phyloP scores from a whole-genome alignment of 2,888 invertebrate species.

The Eurytoma californica region DNA sequence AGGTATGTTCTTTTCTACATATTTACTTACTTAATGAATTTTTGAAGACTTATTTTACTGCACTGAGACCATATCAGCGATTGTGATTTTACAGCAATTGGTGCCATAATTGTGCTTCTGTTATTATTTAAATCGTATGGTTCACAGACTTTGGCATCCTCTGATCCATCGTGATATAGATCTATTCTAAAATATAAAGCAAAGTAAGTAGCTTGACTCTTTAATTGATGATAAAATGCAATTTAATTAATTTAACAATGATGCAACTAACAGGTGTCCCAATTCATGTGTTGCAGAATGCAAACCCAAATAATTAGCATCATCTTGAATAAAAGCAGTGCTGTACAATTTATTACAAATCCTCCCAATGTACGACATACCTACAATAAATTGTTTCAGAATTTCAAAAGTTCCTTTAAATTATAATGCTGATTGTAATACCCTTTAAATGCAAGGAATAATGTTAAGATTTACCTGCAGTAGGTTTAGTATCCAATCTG shows the following conservation, averaged over 20 bases:
- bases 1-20: not conserved
- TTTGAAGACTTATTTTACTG: conserved; percentile 26
- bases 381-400: conserved; percentile 7
- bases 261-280: conserved; percentile 29
- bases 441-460: not conserved
- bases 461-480: conserved; percentile 17
- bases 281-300: conserved; percentile 34
- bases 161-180: conserved; percentile 37
- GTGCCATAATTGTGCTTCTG: conserved; percentile 32
- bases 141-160: conserved; percentile 14
- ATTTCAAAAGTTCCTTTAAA: not conserved
- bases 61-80: conserved; percentile 29
- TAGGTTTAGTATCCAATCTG: conserved; percentile 39
- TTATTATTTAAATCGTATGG: not conserved
- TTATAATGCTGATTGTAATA: not conserved
- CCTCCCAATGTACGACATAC: conserved; percentile 41
- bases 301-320: conserved; percentile 31
- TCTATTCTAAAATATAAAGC: conserved; percentile 4
- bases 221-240: not conserved
- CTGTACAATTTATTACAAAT: conserved; percentile 45
- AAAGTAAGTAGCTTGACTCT: not conserved
- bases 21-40: conserved; percentile 26
- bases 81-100: not conserved
- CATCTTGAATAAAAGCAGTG: conserved; percentile 36
- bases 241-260: not conserved